These are phyloP conservation scores for Theocolax elegans DNA, from an alignment of 1,140 invertebrate species.

Conservation along the genomic window DNA sequence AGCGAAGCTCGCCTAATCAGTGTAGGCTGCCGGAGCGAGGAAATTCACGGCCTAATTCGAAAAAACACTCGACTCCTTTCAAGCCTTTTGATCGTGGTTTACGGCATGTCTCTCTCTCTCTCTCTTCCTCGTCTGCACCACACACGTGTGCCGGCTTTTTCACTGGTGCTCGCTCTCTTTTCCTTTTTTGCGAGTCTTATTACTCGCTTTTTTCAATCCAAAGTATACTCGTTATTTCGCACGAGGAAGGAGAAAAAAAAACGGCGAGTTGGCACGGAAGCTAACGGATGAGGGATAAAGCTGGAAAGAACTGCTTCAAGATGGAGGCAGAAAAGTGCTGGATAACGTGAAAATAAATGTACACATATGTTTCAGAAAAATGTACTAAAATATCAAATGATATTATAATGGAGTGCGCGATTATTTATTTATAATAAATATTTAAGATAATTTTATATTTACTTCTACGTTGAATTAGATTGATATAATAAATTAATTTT, in stretches of 20 bases:
- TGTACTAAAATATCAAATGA: too few relatives aligned
- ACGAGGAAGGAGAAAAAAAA: conserved; percentile 43
- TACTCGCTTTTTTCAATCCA: too few relatives aligned
- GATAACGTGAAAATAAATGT: too few relatives aligned
- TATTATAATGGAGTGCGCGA: too few relatives aligned
- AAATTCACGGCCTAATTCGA: conserved; percentile 61
- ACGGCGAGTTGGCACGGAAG: not conserved
- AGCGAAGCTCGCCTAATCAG: conserved; percentile 52
- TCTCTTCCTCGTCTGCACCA: not conserved
- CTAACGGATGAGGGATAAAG: not conserved
- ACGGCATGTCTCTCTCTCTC: not conserved
- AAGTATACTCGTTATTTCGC: conserved; percentile 49
- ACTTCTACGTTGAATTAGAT: too few relatives aligned
- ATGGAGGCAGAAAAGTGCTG: too few relatives aligned
- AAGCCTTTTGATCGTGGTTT: conserved; percentile 51
- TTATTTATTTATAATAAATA: too few relatives aligned
- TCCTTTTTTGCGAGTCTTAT: too few relatives aligned
- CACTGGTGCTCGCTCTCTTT: conserved; percentile 20
- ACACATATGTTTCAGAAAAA: too few relatives aligned
- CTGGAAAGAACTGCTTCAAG: too few relatives aligned
- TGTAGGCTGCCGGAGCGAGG: conserved; percentile 44
- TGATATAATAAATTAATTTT: too few relatives aligned
- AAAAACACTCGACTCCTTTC: conserved; percentile 57
- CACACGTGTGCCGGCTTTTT: not conserved
- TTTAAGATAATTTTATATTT: too few relatives aligned